Percentiles rank a stretch among this genome's conserved stretches.
phyloP scores from a whole-genome alignment of 2,113 vertebrate species.

The Forbesichthys agassizii region DNA sequence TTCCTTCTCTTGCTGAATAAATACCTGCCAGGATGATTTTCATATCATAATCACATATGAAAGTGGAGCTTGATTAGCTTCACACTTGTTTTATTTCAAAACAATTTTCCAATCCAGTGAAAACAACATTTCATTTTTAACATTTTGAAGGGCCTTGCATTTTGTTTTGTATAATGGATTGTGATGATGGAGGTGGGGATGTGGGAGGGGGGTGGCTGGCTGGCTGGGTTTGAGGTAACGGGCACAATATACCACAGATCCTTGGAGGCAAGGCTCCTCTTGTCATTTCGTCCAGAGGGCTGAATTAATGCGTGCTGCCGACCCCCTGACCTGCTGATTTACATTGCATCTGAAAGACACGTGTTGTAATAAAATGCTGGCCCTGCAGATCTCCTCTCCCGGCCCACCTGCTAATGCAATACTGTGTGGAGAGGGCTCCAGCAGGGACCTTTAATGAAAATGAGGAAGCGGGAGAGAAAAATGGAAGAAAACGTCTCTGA shows the following conservation, averaged over 20 bases:
- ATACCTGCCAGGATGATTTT: too few species aligned
- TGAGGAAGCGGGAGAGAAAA: conserved; percentile 53
- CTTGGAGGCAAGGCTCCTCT: conserved; percentile 46
- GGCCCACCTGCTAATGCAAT: conserved; percentile 54
- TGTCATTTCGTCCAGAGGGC: conserved; percentile 43
- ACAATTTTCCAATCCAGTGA: conserved; percentile 36
- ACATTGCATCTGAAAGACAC: conserved; percentile 67
- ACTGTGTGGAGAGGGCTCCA: conserved; percentile 55
- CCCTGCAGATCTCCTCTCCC: conserved; percentile 35
- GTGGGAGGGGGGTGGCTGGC: background rate
- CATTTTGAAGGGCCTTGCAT: conserved; percentile 56
- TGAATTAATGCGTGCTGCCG: conserved; percentile 66
- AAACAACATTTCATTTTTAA: conserved; percentile 24
- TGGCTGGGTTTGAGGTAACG: conserved; percentile 17
- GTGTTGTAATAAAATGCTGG: conserved; percentile 61
- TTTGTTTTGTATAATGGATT: conserved; percentile 45
- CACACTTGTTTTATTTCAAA: conserved; percentile 17
- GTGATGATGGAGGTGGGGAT: background rate
- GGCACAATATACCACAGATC: conserved; percentile 44
- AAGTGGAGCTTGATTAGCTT: conserved; percentile 14
- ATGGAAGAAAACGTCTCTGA: conserved; percentile 57
- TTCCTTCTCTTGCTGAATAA: too few species aligned
- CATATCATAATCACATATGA: background rate
- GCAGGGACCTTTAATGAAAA: conserved; percentile 70
- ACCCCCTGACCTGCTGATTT: conserved; percentile 70